Conservation (phyloP, 2,113 vertebrate species). For the Fregata magnificens region DNA sequence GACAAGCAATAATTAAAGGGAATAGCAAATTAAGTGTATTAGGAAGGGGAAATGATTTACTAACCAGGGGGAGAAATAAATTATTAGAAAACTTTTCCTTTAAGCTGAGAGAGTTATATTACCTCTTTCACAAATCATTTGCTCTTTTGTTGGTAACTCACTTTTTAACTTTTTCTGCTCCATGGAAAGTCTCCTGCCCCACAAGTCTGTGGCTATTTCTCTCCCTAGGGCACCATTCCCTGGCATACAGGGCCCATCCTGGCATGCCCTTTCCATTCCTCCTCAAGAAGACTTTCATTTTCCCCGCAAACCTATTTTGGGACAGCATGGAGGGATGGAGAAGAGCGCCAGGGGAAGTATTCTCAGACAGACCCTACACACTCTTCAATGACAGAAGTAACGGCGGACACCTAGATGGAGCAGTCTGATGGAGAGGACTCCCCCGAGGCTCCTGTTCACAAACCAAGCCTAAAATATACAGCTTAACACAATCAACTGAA, state of each 20-base stretch:
- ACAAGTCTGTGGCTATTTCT: neutral
- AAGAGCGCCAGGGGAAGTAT: neutral
- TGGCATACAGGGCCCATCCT: neutral
- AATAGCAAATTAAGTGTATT: conserved; percentile 60
- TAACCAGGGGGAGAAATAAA: conserved; percentile 52
- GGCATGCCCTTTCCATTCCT: neutral
- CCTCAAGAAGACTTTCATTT: neutral
- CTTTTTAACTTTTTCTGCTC: conserved; percentile 14
- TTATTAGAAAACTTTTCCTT: conserved; percentile 61
- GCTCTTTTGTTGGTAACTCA: neutral
- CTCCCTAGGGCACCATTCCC: neutral
- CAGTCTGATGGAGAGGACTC: neutral
- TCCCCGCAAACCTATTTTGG: neutral
- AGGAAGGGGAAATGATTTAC: conserved; percentile 63
- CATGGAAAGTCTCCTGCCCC: neutral
- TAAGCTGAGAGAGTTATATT: conserved; percentile 15
- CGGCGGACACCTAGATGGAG: neutral
- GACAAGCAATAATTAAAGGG: conserved; percentile 60
- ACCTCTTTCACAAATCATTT: conserved; percentile 49
- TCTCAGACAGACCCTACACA: accelerated
- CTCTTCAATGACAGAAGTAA: neutral
- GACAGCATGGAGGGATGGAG: neutral
- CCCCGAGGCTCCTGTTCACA: neutral
- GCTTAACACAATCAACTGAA: neutral
- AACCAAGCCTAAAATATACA: neutral